These are phyloP conservation scores for Mohoua ochrocephala DNA, from an alignment of 2,113 vertebrate species.

Conservation along the genomic window DNA sequence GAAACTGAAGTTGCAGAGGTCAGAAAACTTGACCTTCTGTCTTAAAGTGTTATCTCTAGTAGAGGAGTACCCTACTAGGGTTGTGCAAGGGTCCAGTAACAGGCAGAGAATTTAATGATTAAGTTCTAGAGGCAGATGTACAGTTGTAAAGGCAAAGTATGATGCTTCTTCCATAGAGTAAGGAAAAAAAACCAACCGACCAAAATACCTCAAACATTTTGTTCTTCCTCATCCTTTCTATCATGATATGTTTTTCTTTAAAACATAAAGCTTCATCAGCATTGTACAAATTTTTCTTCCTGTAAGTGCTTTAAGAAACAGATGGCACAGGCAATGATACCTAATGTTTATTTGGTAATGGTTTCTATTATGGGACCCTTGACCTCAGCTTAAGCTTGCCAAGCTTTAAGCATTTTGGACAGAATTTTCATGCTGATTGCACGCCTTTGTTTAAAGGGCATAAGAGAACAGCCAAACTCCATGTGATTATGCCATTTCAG, in stretches of 20 bases:
- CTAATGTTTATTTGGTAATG: not conserved
- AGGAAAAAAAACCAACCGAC: accelerated
- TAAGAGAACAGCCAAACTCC: not conserved
- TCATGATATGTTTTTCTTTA: not conserved
- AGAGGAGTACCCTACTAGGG: not conserved
- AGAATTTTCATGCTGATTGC: not conserved
- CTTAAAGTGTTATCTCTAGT: not conserved
- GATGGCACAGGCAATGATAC: not conserved
- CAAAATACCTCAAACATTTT: not conserved
- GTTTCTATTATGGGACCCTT: not conserved
- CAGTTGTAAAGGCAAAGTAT: not conserved
- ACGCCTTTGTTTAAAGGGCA: not conserved
- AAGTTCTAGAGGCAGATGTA: not conserved
- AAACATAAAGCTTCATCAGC: not conserved
- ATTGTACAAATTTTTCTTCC: not conserved
- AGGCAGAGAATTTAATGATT: not conserved
- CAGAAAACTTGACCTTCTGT: not conserved
- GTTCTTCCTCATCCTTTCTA: not conserved
- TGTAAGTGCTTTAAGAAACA: not conserved
- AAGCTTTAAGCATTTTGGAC: not conserved
- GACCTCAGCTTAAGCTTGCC: not conserved
- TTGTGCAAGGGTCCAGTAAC: not conserved
- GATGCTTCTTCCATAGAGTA: not conserved
- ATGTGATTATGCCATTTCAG: not conserved
- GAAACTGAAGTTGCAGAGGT: not conserved